Evolutionary conservation across 2,797 vertebrate genomes (phyloP).

Genomic region (Toxotes lorentzi): DNA sequence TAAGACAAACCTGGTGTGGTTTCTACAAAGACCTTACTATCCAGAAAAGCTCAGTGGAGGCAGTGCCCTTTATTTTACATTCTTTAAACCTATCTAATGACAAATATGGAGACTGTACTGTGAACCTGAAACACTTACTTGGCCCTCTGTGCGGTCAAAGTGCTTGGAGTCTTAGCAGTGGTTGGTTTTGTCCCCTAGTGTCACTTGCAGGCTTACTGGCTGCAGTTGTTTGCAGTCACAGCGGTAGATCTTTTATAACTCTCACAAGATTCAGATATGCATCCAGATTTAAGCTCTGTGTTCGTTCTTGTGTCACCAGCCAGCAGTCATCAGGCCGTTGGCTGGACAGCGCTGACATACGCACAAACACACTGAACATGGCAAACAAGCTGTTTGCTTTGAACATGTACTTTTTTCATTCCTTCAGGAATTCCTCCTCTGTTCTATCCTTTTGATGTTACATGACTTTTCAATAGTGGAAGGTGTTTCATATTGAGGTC

Average conservation of each 20-base stretch:
- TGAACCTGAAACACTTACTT: constrained; percentile 16
- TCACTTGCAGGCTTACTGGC: constrained; percentile 20
- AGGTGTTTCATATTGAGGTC: constrained; percentile 84
- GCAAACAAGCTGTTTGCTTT: constrained; percentile 59
- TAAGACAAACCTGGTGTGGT: constrained; percentile 8
- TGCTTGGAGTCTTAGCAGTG: constrained; percentile 20
- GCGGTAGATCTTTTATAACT: constrained; percentile 8
- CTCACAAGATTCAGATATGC: constrained; percentile 24
- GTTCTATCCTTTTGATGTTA: constrained; percentile 67
- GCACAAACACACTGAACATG: constrained; percentile 17
- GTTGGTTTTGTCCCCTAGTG: constrained; percentile 3
- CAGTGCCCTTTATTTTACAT: constrained; percentile 32
- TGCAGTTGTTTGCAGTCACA: constrained; percentile 29
- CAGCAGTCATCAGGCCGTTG: constrained; percentile 18
- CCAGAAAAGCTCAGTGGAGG: constrained; percentile 26
- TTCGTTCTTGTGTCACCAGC: constrained; percentile 41
- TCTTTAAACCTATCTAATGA: constrained; percentile 27
- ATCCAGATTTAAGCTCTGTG: constrained; percentile 26
- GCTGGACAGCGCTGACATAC: constrained; percentile 2
- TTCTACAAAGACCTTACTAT: constrained; percentile 10
- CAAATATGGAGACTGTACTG: constrained; percentile 15
- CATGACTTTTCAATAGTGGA: constrained; percentile 67
- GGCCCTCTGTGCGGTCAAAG: neutral
- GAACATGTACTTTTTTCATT: constrained; percentile 56
- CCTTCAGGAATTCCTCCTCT: constrained; percentile 55